These are phyloP conservation scores for Standfussiana lucernea DNA, from an alignment of 2,888 invertebrate species.

Conservation along the genomic window DNA sequence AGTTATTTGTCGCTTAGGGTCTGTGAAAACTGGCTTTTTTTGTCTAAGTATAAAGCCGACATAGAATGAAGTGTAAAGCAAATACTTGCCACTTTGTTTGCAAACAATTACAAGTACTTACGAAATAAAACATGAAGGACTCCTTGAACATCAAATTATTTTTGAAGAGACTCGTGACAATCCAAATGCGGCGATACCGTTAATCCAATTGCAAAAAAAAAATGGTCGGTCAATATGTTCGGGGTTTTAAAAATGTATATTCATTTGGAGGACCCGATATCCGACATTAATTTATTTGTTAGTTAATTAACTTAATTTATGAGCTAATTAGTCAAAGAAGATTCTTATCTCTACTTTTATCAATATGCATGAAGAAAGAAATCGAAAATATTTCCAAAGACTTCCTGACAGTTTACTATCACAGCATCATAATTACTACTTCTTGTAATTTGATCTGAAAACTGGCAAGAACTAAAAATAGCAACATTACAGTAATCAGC, in stretches of 20 bases:
- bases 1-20: background rate
- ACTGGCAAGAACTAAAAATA: conserved; percentile 37
- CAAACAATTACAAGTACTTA: conserved; percentile 75
- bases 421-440: background rate
- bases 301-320: conserved; percentile 35
- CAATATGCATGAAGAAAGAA: conserved; percentile 6
- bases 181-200: conserved; percentile 68
- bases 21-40: background rate
- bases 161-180: conserved; percentile 64
- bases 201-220: conserved; percentile 58
- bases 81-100: conserved; percentile 75
- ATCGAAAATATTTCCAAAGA: conserved; percentile 3
- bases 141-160: conserved; percentile 58
- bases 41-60: conserved; percentile 38
- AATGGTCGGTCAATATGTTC: conserved; percentile 6
- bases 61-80: conserved; percentile 66
- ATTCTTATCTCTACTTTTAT: background rate
- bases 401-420: conserved; percentile 1
- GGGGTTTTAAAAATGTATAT: background rate
- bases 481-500: conserved; percentile 16
- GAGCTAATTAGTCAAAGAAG: background rate
- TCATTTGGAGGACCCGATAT: conserved; percentile 9
- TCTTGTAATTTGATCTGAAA: conserved; percentile 36
- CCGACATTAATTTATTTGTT: background rate
- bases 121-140: conserved; percentile 68